Evolutionary conservation across 2,888 invertebrate genomes (phyloP), one percentile per base, ranked within the genome.

Genomic region (Mayetiola destructor): DNA sequence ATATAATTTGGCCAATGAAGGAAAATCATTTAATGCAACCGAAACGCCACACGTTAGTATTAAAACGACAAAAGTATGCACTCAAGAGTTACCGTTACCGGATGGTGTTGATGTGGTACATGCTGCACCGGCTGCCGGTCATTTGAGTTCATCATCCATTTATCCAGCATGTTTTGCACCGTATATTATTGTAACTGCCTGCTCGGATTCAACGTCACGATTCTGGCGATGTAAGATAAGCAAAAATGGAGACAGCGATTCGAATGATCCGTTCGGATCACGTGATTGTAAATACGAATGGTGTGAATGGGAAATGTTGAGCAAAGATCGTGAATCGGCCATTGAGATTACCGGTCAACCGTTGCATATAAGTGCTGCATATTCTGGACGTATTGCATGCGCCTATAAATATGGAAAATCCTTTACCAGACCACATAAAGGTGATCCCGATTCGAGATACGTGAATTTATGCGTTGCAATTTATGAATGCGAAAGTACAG

Each of bases 141-240:
- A 97, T 71, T 76, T 97, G 42, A 93, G 95, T 68, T 96, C 96
- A 0, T 93, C 97, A 0, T 94, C 94, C 23, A 93, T 99, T 65
- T 97, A 97, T 74, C 96, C 97, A 4, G 96, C 96, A n/a, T 99
- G 97, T 72, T 83, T 94, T 66, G 94, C 97, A 0, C 97, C 97
- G 0, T 99, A 96, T 69, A 89, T 94, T 60, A 80, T 99, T 59
- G 88, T 92, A 0, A 95, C 96, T 0, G 94, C 95, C 1, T 97
- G 96, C 68, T 87, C 91, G 12, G 97, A 99, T 68, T 92, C 93
- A 61, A 82, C 87, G 0, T 80, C 65, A 29, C 80, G 91, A 59
- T 92, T 92, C 70, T 92, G 92, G 92, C 87, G 84, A 65, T 88
- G 88, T 65, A 76, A 81, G 64, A 80, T 81, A 8, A 75, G 75